phyloP scores from a whole-genome alignment of 2,113 vertebrate genomes.

The Platysteira castanea region DNA sequence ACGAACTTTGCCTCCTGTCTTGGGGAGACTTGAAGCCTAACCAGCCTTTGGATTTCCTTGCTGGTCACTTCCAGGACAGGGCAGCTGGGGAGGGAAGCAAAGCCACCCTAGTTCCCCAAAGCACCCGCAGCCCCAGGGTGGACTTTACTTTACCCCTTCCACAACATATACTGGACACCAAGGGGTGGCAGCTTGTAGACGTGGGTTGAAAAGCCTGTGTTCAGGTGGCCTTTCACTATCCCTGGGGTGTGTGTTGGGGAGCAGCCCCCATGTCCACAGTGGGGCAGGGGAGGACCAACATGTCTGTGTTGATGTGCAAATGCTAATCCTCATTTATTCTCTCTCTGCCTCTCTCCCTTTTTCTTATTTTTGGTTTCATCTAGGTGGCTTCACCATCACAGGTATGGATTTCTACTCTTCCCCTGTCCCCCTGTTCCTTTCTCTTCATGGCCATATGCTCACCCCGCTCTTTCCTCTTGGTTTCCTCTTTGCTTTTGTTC shows the following conservation, averaged over 20 bases:
- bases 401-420: conserved; percentile 71
- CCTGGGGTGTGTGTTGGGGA: not conserved
- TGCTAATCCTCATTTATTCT: conserved; percentile 49
- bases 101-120: accelerated
- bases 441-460: not conserved
- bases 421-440: not conserved
- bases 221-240: not conserved
- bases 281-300: not conserved
- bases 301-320: not conserved
- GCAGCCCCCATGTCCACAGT: not conserved
- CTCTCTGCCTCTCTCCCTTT: conserved; percentile 4
- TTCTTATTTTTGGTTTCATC: conserved; percentile 49
- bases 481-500: conserved; percentile 53
- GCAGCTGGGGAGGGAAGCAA: not conserved
- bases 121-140: not conserved
- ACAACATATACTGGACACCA: not conserved
- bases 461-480: conserved; percentile 37
- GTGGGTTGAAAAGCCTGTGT: not conserved
- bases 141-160: not conserved
- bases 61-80: not conserved
- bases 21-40: not conserved
- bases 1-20: not conserved
- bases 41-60: not conserved
- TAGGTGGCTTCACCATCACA: conserved; percentile 83
- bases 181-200: not conserved